phyloP scores from a whole-genome alignment of 2,888 invertebrate genomes.

The Cotesia congregata region DNA sequence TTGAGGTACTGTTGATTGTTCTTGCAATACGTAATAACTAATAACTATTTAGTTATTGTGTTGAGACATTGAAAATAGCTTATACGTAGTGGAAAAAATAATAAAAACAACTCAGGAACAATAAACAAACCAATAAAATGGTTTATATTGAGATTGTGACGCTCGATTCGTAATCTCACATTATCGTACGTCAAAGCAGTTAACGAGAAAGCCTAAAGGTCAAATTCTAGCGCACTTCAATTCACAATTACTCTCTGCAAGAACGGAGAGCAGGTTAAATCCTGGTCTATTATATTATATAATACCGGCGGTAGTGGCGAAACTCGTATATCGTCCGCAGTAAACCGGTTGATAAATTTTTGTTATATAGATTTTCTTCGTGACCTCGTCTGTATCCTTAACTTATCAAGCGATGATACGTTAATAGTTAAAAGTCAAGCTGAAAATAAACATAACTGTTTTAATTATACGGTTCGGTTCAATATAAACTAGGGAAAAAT shows the following conservation, averaged over 20 bases:
- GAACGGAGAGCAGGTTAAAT: conserved; percentile 22
- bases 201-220: conserved; percentile 42
- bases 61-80: background rate
- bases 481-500: too few species aligned
- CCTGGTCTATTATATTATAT: conserved; percentile 16
- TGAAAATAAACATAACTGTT: background rate
- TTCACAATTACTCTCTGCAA: conserved; percentile 42
- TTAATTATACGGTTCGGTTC: too few species aligned
- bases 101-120: background rate
- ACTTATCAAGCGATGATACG: background rate
- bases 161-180: conserved; percentile 21
- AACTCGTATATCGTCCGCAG: background rate
- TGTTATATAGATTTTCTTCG: background rate
- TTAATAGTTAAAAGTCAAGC: background rate
- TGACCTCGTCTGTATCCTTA: background rate
- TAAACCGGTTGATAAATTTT: background rate
- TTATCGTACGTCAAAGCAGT: conserved; percentile 14
- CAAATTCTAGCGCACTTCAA: conserved; percentile 38
- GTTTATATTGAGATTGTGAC: conserved; percentile 21
- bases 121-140: conserved; percentile 14
- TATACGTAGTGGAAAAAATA: background rate
- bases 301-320: background rate
- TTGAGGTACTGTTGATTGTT: background rate
- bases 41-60: background rate
- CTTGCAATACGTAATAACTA: background rate